phyloP scores from a whole-genome alignment of 2,888 invertebrate species.

The Syrphus vitripennis region DNA sequence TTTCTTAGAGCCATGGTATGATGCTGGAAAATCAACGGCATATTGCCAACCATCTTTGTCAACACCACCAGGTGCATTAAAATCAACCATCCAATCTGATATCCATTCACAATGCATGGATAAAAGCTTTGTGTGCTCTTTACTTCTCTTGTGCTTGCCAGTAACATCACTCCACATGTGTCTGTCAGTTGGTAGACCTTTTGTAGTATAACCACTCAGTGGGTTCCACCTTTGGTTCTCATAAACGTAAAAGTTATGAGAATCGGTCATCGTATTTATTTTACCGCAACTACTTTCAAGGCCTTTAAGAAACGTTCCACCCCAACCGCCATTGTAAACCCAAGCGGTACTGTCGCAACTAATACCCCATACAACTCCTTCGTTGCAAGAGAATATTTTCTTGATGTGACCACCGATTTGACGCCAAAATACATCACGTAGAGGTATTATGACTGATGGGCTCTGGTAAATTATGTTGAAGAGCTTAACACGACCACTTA shows the following conservation, averaged over 20 bases:
- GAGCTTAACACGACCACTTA: slow-evolving; percentile 90
- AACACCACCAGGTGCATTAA: slow-evolving; percentile 93
- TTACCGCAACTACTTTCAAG: slow-evolving; percentile 83
- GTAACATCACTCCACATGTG: slow-evolving; percentile 96
- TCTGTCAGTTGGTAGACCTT: slow-evolving; percentile 92
- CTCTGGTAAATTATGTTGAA: slow-evolving; percentile 84
- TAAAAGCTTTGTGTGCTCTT: slow-evolving; percentile 92
- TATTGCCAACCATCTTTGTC: slow-evolving; percentile 98
- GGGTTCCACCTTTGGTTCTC: slow-evolving; percentile 98
- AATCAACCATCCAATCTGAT: slow-evolving; percentile 96
- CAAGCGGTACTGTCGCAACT: slow-evolving; percentile 94
- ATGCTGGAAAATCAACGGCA: slow-evolving; percentile 94
- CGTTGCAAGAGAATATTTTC: slow-evolving; percentile 88
- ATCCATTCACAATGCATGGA: slow-evolving; percentile 95
- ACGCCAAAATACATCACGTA: slow-evolving; percentile 91
- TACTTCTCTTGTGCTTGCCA: slow-evolving; percentile 91
- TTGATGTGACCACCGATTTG: slow-evolving; percentile 93
- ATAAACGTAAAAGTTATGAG: slow-evolving; percentile 93
- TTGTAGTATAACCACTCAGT: slow-evolving; percentile 92
- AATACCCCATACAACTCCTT: slow-evolving; percentile 95
- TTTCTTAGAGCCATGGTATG: slow-evolving; percentile 92
- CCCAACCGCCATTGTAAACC: slow-evolving; percentile 95
- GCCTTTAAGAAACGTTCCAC: slow-evolving; percentile 90
- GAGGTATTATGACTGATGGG: slow-evolving; percentile 84
- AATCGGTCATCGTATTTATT: slow-evolving; percentile 90